A percentile compares a stretch with the other conserved stretches of the same genome.
Conservation (phyloP, 2,888 invertebrate genomes). For the Pseudoips prasinana region DNA sequence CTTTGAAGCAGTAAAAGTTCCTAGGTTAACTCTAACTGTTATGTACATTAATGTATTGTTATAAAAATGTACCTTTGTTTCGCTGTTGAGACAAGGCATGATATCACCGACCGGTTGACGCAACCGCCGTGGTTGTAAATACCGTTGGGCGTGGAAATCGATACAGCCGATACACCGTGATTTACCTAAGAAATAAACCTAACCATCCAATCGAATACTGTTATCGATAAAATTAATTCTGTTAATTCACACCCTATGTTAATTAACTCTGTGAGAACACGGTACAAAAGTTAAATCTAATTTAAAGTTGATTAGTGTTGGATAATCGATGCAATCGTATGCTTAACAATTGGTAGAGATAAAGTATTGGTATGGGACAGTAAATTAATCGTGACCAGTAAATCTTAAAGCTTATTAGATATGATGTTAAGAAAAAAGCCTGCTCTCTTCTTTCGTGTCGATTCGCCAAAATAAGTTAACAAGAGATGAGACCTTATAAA, state of each 20-base stretch:
- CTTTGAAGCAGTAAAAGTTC: too few species aligned
- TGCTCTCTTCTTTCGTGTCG: too few species aligned
- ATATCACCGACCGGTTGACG: slow-evolving; percentile 58
- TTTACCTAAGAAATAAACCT: slow-evolving; percentile 71
- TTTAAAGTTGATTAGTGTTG: slow-evolving; percentile 31
- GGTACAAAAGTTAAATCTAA: slow-evolving; percentile 39
- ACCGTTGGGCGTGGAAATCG: slow-evolving; percentile 54
- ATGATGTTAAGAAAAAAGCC: too few species aligned
- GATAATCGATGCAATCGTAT: slow-evolving; percentile 18
- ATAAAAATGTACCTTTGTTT: slow-evolving; percentile 7
- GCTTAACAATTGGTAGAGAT: background rate
- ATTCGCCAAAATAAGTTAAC: too few species aligned
- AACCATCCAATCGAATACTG: slow-evolving; percentile 56
- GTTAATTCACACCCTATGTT: slow-evolving; percentile 59
- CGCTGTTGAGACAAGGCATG: slow-evolving; percentile 24
- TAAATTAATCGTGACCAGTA: too few species aligned
- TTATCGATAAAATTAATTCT: slow-evolving; percentile 66
- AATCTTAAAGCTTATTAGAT: too few species aligned
- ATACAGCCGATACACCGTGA: slow-evolving; percentile 54
- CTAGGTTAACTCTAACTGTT: too few species aligned
- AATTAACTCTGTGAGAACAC: slow-evolving; percentile 64
- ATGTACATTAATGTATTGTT: too few species aligned
- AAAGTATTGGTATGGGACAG: too few species aligned
- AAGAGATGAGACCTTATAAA: too few species aligned
- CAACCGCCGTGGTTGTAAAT: slow-evolving; percentile 49